Percentiles rank a stretch among this genome's conserved stretches.
Evolutionary conservation across 2,113 vertebrate genomes (phyloP).

Genomic region (Tapirus terrestris): DNA sequence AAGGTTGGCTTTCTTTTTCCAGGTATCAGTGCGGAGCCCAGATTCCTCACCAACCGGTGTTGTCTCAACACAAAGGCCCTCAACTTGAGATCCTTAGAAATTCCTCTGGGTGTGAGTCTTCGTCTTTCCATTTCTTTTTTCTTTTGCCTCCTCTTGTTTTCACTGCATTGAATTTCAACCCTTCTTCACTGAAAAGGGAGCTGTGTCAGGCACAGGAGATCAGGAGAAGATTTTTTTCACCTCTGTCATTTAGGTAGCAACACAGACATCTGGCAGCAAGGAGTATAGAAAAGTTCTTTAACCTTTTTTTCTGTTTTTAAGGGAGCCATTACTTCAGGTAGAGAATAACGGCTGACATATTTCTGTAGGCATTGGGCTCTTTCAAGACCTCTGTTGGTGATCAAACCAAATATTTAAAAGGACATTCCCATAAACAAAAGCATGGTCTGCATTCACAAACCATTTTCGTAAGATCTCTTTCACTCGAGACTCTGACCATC

Average conservation of each 20-base stretch:
- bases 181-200: constrained; percentile 53
- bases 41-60: neutral
- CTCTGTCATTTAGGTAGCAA: constrained; percentile 65
- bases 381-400: constrained; percentile 72
- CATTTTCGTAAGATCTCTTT: constrained; percentile 75
- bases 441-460: constrained; percentile 63
- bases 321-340: constrained; percentile 71
- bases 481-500: constrained; percentile 80
- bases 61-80: neutral
- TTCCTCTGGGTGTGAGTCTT: constrained; percentile 4
- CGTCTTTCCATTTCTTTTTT: constrained; percentile 35
- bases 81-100: neutral
- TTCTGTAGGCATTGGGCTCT: constrained; percentile 43
- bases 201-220: neutral
- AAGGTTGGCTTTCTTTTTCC: neutral
- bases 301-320: constrained; percentile 2
- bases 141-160: constrained; percentile 30
- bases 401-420: constrained; percentile 80
- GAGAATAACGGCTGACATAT: constrained; percentile 68
- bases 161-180: neutral
- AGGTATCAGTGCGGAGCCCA: neutral
- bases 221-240: constrained; percentile 63
- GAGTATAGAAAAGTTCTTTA: constrained; percentile 42
- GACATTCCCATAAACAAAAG: constrained; percentile 72
- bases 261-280: constrained; percentile 66